Percentiles rank a stretch among this genome's conserved stretches.
Evolutionary conservation across 1,140 invertebrate species (phyloP).

Genomic region (Drosophila littoralis): DNA sequence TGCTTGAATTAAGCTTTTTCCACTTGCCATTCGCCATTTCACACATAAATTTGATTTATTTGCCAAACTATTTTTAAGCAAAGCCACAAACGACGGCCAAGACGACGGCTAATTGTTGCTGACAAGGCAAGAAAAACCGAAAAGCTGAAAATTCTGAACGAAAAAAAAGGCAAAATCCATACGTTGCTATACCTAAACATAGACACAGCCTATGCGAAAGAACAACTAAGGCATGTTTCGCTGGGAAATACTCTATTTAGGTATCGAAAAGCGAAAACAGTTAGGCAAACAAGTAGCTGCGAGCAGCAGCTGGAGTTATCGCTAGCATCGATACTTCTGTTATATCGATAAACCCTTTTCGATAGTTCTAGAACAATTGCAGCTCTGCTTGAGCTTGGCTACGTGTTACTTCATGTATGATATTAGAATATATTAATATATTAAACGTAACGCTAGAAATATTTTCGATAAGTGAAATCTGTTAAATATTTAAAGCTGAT

Average conservation of each 20-base stretch:
- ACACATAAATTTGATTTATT: conserved; percentile 79
- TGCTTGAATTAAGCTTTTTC: conserved; percentile 29
- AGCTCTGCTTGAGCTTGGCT: too few relatives aligned
- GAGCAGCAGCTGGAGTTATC: too few relatives aligned
- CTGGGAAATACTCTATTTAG: not conserved
- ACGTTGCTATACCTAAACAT: conserved; percentile 14
- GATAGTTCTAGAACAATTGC: too few relatives aligned
- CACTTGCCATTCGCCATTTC: conserved; percentile 16
- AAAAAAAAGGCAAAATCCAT: not conserved
- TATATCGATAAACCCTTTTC: too few relatives aligned
- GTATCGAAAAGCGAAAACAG: too few relatives aligned
- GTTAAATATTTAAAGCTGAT: too few relatives aligned
- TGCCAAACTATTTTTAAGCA: conserved; percentile 60
- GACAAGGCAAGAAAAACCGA: conserved; percentile 56
- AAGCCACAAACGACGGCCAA: conserved; percentile 50
- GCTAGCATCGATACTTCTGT: too few relatives aligned
- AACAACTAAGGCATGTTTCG: not conserved
- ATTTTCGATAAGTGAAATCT: too few relatives aligned
- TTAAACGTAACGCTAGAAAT: too few relatives aligned
- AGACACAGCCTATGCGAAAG: not conserved
- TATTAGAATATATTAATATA: too few relatives aligned
- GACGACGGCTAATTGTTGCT: conserved; percentile 72
- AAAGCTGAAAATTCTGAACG: conserved; percentile 13
- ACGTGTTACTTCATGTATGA: too few relatives aligned
- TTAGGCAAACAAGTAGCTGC: too few relatives aligned